Evolutionary conservation across 2,113 vertebrate genomes (phyloP).

Genomic region (Psittacula cyanocephala): DNA sequence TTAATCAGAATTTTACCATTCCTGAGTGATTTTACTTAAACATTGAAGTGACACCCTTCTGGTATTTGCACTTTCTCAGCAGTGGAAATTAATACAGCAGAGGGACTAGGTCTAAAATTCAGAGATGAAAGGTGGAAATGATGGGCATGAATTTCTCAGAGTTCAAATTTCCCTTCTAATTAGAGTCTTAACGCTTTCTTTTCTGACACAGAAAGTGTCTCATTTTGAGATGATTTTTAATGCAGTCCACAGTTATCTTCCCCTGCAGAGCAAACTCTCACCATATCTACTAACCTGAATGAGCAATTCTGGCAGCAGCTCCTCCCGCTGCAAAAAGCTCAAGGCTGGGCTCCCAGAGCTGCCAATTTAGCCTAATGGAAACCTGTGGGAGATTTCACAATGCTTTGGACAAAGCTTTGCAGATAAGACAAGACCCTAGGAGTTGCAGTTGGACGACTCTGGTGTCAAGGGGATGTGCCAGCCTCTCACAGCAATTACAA

Average conservation of each 20-base stretch:
- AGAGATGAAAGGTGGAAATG: not conserved
- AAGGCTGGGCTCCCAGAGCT: not conserved
- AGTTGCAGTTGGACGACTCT: not conserved
- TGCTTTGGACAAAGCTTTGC: not conserved
- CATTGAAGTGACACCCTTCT: not conserved
- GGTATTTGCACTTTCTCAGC: not conserved
- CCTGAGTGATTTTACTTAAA: not conserved
- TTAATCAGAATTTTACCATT: not conserved
- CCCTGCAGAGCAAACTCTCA: not conserved
- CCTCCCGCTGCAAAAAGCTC: not conserved
- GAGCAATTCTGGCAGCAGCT: not conserved
- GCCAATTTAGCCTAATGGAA: not conserved
- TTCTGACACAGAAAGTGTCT: not conserved
- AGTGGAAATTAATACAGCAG: not conserved
- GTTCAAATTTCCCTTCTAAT: not conserved
- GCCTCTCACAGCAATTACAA: conserved; percentile 40
- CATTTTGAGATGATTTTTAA: not conserved
- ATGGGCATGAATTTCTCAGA: not conserved
- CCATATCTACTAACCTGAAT: not conserved
- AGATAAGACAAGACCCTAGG: not conserved
- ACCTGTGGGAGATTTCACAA: not conserved
- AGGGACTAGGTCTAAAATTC: not conserved
- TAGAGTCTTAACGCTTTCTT: not conserved
- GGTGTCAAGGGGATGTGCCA: not conserved
- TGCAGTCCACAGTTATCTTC: not conserved